Conservation (phyloP, 2,888 invertebrate species). For the Beris morrisii region DNA sequence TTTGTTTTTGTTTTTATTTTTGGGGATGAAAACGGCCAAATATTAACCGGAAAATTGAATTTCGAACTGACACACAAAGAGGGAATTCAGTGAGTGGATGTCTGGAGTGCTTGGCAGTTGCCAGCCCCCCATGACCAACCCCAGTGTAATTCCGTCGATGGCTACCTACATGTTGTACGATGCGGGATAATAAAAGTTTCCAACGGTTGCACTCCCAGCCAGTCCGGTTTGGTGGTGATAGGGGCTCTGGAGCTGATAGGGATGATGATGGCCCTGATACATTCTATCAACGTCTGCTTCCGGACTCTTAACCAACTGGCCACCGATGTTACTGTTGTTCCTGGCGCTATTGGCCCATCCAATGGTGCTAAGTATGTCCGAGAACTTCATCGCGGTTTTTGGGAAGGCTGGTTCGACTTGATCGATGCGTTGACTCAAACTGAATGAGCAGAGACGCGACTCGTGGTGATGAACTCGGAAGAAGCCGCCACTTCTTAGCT, state of each 20-base stretch:
- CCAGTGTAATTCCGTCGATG: neutral
- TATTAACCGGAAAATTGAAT: slow-evolving; percentile 33
- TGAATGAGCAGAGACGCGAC: neutral
- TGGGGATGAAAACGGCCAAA: slow-evolving; percentile 1
- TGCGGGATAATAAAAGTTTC: slow-evolving; percentile 34
- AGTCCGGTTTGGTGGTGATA: slow-evolving; percentile 17
- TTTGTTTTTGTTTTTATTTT: neutral
- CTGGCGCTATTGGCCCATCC: slow-evolving; percentile 20
- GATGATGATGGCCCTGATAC: slow-evolving; percentile 30
- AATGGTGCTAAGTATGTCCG: slow-evolving; percentile 33
- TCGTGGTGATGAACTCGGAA: neutral
- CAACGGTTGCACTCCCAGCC: slow-evolving; percentile 24
- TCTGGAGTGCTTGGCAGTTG: neutral
- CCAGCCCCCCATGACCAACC: neutral
- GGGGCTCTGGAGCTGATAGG: slow-evolving; percentile 29
- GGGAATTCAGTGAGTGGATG: neutral
- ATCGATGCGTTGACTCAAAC: slow-evolving; percentile 21
- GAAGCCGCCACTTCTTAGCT: neutral
- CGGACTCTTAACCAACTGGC: neutral
- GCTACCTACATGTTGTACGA: slow-evolving; percentile 33
- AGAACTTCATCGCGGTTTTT: slow-evolving; percentile 30
- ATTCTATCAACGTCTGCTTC: slow-evolving; percentile 33
- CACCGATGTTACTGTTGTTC: neutral
- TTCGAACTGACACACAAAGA: neutral
- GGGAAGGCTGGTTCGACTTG: neutral